Base-by-base conservation (phyloP, 1,140 invertebrate genomes). In the Penaeus chinensis region DNA sequence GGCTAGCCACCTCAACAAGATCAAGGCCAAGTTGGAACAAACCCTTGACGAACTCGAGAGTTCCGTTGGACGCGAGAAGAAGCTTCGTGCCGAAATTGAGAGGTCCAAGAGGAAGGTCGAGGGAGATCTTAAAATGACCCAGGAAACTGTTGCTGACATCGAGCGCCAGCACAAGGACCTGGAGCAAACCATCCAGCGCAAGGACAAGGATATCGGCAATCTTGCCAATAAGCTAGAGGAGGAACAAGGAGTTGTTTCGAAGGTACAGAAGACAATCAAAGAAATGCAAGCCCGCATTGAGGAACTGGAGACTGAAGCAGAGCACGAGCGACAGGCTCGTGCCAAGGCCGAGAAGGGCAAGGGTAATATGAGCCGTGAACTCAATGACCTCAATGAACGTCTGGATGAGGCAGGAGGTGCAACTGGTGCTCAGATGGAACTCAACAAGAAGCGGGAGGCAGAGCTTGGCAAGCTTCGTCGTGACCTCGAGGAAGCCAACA, bases 151-250 rank as follows among this genome's bases (percentile, higher is more conserved):
- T 61, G 93, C 54, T 54, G 54, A 54, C 54, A 54, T 54, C 11
- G 54, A 54, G 54, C 54, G 54, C 54, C 54, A 54, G 93, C 85
- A 99, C 94, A 97, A 98, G 93, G 98, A 99, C 93, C 94, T 99
- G 82, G 98, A 99, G 94, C 97, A 99, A 93, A 97, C 96, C 92
- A 96, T 98, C 91, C 96, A 97, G 93, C 96, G 97, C 93, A 99
- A 99, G 94, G 98, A 99, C 94, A 97, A 98, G 94, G 98, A 99
- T 94, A 95, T 99, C 92, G 96, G 96, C 63, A 97, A 96, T 87
- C 94, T 99, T 90, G 96, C 96, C 91, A 92, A 92, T 89, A 93
- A 94, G 90, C 91, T 95, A 47, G 94, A 95, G 90, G 94, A 95
- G 90, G 94, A 95, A 91, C 94, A 94, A 90, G 92, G 91, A 83